Evolutionary conservation across 1,140 invertebrate genomes (phyloP), one percentile per base, ranked within the genome.

Genomic region (Globodera rostochiensis): DNA sequence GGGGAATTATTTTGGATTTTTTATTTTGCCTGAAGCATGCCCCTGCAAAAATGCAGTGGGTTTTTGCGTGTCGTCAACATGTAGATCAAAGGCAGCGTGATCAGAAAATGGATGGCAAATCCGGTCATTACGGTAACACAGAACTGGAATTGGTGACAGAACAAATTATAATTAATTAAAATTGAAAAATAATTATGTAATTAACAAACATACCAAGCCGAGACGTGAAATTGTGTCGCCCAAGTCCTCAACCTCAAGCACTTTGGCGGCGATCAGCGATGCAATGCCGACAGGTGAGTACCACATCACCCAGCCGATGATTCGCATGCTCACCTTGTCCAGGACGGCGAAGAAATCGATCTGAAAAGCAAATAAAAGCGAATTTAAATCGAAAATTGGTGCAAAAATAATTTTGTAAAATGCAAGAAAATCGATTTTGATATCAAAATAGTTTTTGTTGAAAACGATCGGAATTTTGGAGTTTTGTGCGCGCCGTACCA

Each of bases 271-370:
- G 71, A 97, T 94, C 70, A 98, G 91, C 90, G 96, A 97, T 67
- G 94, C 93, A 6, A 98, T 95, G 83, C 96, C 96, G 46, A 97
- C 90, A 0, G 96, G 96, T 36, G 95, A 96, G 79, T 96, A 91
- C 94, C 94, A 96, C 93, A 96, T 95, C 0, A 96, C 93, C 19
- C 93, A 93, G 1, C 94, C 93, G n/a, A 96, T 95, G 19, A 91
- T 86, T 25, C 89, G 88, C 87, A 91, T 92, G 70, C 91, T 91
- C 75, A 92, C 89, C 67, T 92, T 88, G 84, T 92, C 91, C 36
- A 92, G 82, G n/a, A 90, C 87, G 45, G 85, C 80, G 82, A 92
- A 92, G 79, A 92, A 90, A 36, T 92, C 87, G 19, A 84, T 60
- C 91, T 78, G 70, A 49, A 69, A 57, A 53, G 45, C 49, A 9